Conservation (phyloP, 2,797 vertebrate species). For the Ambastaia sidthimunki region DNA sequence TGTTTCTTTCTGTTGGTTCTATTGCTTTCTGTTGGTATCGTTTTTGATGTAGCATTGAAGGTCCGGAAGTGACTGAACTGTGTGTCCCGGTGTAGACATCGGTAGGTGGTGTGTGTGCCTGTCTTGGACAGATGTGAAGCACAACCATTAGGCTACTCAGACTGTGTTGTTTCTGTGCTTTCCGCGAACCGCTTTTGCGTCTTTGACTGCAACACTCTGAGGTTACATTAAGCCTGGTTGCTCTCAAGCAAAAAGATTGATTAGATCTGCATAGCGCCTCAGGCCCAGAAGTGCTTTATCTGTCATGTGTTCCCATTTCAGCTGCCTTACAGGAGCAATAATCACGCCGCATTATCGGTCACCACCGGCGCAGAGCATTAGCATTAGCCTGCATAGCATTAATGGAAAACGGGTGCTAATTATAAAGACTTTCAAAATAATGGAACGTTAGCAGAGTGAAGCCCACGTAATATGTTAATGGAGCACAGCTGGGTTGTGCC, state of each 20-base stretch:
- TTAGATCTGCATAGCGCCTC: slow-evolving; percentile 34
- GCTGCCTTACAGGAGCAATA: slow-evolving; percentile 61
- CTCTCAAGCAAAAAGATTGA: slow-evolving; percentile 20
- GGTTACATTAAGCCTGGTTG: not conserved
- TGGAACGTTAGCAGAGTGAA: slow-evolving; percentile 23
- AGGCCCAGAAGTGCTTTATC: slow-evolving; percentile 51
- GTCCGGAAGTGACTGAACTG: slow-evolving; percentile 40
- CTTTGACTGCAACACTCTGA: not conserved
- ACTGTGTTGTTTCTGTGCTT: not conserved
- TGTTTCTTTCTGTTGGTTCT: slow-evolving; percentile 16
- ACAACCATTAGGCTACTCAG: slow-evolving; percentile 27
- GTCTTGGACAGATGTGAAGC: slow-evolving; percentile 49
- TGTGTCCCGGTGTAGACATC: slow-evolving; percentile 44
- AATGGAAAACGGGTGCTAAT: slow-evolving; percentile 30
- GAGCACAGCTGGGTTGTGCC: slow-evolving; percentile 56
- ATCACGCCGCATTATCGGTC: slow-evolving; percentile 44
- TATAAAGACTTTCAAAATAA: slow-evolving; percentile 34
- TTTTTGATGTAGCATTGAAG: slow-evolving; percentile 61
- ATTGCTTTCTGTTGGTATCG: slow-evolving; percentile 18
- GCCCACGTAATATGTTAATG: slow-evolving; percentile 24
- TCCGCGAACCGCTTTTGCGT: not conserved
- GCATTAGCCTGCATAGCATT: slow-evolving; percentile 23
- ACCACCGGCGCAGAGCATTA: slow-evolving; percentile 24
- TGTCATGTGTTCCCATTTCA: slow-evolving; percentile 44
- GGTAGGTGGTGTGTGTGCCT: slow-evolving; percentile 40